Evolutionary conservation across 2,797 vertebrate species (phyloP).

Genomic region (Phoebastria nigripes): DNA sequence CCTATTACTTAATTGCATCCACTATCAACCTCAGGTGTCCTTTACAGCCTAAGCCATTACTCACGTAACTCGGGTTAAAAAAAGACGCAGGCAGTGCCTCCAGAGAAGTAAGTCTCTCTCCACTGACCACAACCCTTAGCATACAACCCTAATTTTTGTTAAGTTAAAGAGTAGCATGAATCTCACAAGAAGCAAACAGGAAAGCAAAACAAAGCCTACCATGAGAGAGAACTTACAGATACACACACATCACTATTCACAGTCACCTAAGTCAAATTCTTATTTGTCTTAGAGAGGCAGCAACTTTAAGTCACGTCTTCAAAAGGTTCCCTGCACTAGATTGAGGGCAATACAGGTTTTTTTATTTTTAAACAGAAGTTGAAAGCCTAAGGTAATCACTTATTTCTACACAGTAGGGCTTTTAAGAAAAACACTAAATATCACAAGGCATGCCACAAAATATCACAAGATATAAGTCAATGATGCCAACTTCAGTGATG

Average conservation of each 20-base stretch:
- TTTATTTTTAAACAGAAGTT: background rate
- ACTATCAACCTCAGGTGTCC: background rate
- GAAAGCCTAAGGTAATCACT: background rate
- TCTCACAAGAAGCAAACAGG: background rate
- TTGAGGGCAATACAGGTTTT: background rate
- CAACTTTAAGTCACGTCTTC: background rate
- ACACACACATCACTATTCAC: accelerated
- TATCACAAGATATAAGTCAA: background rate
- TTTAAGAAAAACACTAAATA: background rate
- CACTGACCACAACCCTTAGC: background rate
- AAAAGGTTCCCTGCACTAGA: background rate
- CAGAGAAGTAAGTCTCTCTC: background rate
- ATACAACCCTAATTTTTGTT: background rate
- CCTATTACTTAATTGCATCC: background rate
- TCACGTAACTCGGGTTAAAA: accelerated
- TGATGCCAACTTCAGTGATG: background rate
- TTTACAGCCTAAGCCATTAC: background rate
- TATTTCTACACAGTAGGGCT: background rate
- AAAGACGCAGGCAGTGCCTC: background rate
- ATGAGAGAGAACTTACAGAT: background rate
- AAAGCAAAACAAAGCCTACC: background rate
- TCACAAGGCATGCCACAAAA: background rate
- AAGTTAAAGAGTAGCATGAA: background rate
- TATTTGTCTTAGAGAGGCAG: background rate
- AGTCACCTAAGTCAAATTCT: background rate